phyloP scores from a whole-genome alignment of 2,113 vertebrate genomes.

The Mormyrus lacerda region DNA sequence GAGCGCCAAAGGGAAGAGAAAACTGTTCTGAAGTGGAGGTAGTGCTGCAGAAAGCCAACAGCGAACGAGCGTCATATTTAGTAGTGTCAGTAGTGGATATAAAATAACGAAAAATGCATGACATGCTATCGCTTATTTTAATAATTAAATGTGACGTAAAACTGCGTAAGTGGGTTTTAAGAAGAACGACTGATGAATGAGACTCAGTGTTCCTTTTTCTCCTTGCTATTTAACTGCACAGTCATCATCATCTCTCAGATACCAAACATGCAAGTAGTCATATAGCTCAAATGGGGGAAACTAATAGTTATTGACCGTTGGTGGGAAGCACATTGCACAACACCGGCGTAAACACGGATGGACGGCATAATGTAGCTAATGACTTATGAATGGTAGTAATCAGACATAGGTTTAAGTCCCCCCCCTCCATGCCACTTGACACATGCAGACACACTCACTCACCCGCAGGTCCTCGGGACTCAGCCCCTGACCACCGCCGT shows the following conservation, averaged over 20 bases:
- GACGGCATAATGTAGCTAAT: background rate
- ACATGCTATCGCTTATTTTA: too few species aligned
- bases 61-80: too few species aligned
- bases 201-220: too few species aligned
- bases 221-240: too few species aligned
- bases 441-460: conserved; percentile 38
- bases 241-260: background rate
- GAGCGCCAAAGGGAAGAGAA: too few species aligned
- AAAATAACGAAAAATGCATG: too few species aligned
- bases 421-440: background rate
- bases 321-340: background rate
- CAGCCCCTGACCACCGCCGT: conserved; percentile 70
- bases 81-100: too few species aligned
- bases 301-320: background rate
- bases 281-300: background rate
- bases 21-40: too few species aligned
- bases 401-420: background rate
- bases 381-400: background rate
- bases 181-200: too few species aligned
- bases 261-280: background rate
- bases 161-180: too few species aligned
- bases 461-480: conserved; percentile 88
- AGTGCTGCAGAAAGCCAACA: too few species aligned
- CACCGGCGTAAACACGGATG: background rate
- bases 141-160: too few species aligned